Percentiles rank a stretch among this genome's conserved stretches.
These are phyloP conservation scores for Papilio protenor DNA, from an alignment of 2,888 invertebrate species.

Conservation along the genomic window DNA sequence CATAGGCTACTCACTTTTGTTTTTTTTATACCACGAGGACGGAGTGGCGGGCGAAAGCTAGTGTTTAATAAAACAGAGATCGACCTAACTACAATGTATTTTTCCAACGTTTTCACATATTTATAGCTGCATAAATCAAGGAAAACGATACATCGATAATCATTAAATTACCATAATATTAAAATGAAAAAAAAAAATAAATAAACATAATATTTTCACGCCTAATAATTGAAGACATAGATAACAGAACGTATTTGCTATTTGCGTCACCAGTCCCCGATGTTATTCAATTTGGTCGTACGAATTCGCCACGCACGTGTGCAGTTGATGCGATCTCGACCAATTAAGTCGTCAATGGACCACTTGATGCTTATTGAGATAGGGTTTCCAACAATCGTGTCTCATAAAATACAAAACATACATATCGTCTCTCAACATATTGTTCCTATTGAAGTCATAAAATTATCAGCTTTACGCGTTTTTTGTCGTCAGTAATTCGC, in stretches of 20 bases:
- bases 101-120: slow-evolving; percentile 1
- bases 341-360: slow-evolving; percentile 28
- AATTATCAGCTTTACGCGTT: neutral
- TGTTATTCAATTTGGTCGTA: slow-evolving; percentile 28
- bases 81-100: neutral
- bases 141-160: neutral
- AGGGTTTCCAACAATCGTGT: neutral
- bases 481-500: neutral
- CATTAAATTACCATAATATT: slow-evolving; percentile 10
- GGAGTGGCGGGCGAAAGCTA: no score
- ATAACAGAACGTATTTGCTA: neutral
- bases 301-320: slow-evolving; percentile 35
- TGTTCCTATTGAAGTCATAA: neutral
- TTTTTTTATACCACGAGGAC: no score
- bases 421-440: neutral
- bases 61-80: neutral
- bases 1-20: no score
- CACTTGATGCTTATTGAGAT: slow-evolving; percentile 3
- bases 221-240: neutral
- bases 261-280: slow-evolving; percentile 23
- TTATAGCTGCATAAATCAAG: neutral
- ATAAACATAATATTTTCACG: neutral
- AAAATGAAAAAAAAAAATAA: no score
- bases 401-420: neutral
- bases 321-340: slow-evolving; percentile 21